Evolutionary conservation across 1,140 invertebrate species (phyloP), one percentile per base, ranked within the genome.

Genomic region (Panulirus ornatus): DNA sequence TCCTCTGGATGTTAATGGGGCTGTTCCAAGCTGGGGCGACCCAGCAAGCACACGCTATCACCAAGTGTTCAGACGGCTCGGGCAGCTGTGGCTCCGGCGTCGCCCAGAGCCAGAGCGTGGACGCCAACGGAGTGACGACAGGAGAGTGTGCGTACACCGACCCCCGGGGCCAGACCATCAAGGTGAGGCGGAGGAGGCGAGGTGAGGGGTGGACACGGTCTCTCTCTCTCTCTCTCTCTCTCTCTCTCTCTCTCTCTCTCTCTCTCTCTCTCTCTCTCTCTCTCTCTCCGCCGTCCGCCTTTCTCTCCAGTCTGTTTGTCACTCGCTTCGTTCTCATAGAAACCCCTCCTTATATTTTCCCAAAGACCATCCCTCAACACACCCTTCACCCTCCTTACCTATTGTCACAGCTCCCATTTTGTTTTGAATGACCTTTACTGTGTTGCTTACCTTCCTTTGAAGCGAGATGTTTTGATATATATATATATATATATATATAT

Each of bases 71-170:
- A 16, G 16, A 16, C 16, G 16, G 8, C 8, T 8, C 8, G 8
- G 44, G 44, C 44, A 9, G 8, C 8, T 47, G 44, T 0, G 5
- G 27, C 27, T 75, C 71, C 8, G 71, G 71, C 27, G 73, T 76
- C 1, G 40, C 73, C 1, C 73, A 76, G 34, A 76, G 73, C 22
- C 73, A 76, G 11, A 76, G 2, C 40, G n/a, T n/a, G 8, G 73
- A 76, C 40, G 38, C 19, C 6, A 76, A n/a, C 40, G 73, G 73
- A 1, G 40, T 38, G 5, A 76, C 73, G 19, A 76, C 73, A 40
- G 73, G 73, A 1, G 40, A 38, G 36, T 76, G 73, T 76, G 73
- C 73, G 5, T 76, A 42, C 40, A 76, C n/a, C 22, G 40, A 76
- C n/a, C 19, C 5, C 14, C 36, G 22, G 38, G 73, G 73, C 11